These are phyloP conservation scores for Myopa testacea DNA, from an alignment of 2,888 invertebrate species.

Conservation along the genomic window DNA sequence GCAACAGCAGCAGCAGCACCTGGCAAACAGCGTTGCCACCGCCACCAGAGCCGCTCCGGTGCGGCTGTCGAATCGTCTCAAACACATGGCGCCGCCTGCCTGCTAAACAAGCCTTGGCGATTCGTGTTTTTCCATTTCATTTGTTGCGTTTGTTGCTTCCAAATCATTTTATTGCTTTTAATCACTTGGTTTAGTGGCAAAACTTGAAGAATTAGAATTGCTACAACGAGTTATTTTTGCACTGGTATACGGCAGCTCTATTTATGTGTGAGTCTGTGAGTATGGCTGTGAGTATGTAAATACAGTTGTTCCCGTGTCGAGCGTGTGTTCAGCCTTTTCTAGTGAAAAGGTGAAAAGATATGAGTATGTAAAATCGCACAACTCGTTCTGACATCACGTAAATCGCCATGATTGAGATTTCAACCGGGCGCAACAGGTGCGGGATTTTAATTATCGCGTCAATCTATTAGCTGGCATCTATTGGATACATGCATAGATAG, in stretches of 20 bases:
- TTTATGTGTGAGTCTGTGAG: background rate
- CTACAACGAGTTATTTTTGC: background rate
- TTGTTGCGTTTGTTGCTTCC: background rate
- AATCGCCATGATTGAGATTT: slow-evolving; percentile 10
- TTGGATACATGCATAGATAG: too few relatives aligned
- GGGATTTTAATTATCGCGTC: slow-evolving; percentile 22
- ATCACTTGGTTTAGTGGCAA: slow-evolving; percentile 1
- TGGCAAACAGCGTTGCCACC: background rate
- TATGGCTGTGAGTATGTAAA: background rate
- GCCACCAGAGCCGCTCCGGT: too few relatives aligned
- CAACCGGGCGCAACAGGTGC: slow-evolving; percentile 20
- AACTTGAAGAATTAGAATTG: slow-evolving; percentile 4
- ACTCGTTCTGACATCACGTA: slow-evolving; percentile 25
- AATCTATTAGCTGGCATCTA: background rate
- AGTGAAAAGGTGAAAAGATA: background rate
- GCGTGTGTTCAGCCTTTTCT: background rate
- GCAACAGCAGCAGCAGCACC: background rate
- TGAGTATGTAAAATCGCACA: slow-evolving; percentile 8
- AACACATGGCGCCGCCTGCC: slow-evolving; percentile 24
- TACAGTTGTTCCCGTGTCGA: background rate
- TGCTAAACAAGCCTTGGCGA: background rate
- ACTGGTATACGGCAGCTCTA: background rate
- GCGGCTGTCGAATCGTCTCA: slow-evolving; percentile 8
- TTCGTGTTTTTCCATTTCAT: slow-evolving; percentile 5
- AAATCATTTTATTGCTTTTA: background rate